Evolutionary conservation across 2,888 invertebrate genomes (phyloP).

Genomic region (Dryocosmus kuriphilus): DNA sequence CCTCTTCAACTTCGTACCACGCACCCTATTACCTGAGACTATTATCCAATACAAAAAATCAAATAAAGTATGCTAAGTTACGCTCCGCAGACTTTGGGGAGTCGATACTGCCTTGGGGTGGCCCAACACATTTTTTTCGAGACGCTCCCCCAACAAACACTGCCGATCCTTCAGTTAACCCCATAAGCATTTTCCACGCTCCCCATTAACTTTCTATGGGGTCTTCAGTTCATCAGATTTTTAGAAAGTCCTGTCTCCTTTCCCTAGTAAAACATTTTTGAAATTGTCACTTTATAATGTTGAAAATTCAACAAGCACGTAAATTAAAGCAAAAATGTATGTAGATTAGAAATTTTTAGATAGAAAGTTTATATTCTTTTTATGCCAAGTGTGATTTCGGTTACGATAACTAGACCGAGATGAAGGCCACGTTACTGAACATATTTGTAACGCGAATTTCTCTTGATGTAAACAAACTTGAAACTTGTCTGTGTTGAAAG

Average conservation of each 20-base stretch:
- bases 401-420: not conserved
- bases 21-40: conserved; percentile 76
- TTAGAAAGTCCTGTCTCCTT: not conserved
- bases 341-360: not conserved
- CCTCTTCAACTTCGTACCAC: conserved; percentile 55
- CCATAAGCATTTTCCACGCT: conserved; percentile 29
- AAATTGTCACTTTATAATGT: not conserved
- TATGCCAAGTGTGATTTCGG: not conserved
- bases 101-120: conserved; percentile 46
- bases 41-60: conserved; percentile 78
- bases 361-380: not conserved
- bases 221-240: conserved; percentile 27
- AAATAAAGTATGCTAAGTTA: conserved; percentile 77
- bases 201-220: conserved; percentile 28
- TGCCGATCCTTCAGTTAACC: conserved; percentile 30
- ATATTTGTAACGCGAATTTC: not conserved
- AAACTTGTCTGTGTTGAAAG: not conserved
- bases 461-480: not conserved
- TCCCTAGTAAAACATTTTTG: too few relatives aligned
- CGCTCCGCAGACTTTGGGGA: conserved; percentile 70
- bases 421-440: not conserved
- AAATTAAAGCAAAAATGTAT: too few relatives aligned
- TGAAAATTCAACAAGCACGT: too few relatives aligned
- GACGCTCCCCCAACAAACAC: conserved; percentile 11
- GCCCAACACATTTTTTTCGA: conserved; percentile 18